Conservation (phyloP, 1,140 invertebrate species). For the Macrosteles quadrilineatus region DNA sequence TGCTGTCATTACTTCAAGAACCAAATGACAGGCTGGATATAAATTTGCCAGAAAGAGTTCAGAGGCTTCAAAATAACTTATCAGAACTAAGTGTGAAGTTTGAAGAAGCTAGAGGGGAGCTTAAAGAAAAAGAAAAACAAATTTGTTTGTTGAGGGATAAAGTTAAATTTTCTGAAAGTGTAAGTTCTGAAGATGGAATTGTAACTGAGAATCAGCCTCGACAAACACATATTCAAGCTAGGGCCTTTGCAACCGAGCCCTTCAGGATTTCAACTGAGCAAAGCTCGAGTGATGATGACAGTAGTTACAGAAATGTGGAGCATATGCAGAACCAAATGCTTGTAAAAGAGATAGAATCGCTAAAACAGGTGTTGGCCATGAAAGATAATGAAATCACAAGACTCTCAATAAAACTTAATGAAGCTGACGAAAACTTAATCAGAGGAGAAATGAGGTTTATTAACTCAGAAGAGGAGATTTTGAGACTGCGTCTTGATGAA, state of each 20-base stretch:
- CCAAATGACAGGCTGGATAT: not conserved
- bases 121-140: slow-evolving; percentile 11
- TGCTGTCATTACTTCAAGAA: not conserved
- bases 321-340: not conserved
- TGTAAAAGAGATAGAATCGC: slow-evolving; percentile 7
- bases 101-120: not conserved
- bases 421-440: slow-evolving; percentile 32
- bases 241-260: not conserved
- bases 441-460: slow-evolving; percentile 35
- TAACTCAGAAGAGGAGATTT: slow-evolving; percentile 34
- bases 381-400: slow-evolving; percentile 34
- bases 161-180: not conserved
- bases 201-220: not conserved
- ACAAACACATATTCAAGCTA: not conserved
- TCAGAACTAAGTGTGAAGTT: not conserved
- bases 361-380: slow-evolving; percentile 7
- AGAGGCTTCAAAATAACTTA: not conserved
- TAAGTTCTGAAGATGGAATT: not conserved
- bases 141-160: not conserved
- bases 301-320: not conserved
- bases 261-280: slow-evolving; percentile 16
- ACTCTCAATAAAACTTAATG: not conserved
- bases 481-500: slow-evolving; percentile 69
- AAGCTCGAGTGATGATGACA: slow-evolving; percentile 19
- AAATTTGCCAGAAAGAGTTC: not conserved